Conservation (phyloP, 23 tunicate species). For the Pegea sp. region DNA sequence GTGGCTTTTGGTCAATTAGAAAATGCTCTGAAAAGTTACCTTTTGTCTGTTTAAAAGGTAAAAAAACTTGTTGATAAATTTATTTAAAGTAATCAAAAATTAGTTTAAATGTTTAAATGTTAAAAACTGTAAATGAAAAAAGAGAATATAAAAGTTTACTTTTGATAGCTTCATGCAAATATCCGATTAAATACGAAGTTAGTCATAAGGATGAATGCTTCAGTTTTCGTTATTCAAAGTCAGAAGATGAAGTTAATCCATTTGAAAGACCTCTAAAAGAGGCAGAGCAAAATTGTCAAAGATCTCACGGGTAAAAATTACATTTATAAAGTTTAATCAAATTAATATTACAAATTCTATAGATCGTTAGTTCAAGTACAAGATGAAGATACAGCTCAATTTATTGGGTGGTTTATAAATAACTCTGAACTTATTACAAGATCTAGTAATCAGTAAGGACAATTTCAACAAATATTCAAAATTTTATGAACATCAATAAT, state of each 20-base stretch:
- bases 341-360: no score
- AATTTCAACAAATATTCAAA: no score
- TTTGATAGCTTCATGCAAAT: constrained; percentile 13
- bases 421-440: background rate
- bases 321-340: background rate
- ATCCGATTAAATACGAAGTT: constrained; percentile 17
- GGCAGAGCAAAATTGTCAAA: constrained; percentile 28
- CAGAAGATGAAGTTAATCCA: constrained; percentile 1
- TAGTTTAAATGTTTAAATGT: no score
- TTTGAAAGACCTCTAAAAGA: constrained; percentile 7
- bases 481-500: no score
- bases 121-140: no score
- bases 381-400: background rate
- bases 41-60: no score
- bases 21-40: no score
- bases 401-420: background rate
- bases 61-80: no score
- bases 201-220: constrained; percentile 27
- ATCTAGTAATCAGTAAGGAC: no score
- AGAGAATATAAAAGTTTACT: no score
- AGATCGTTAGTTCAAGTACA: background rate
- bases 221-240: constrained; percentile 22
- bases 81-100: no score
- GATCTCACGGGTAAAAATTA: constrained; percentile 45
- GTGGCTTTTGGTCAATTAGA: no score